Conservation (phyloP, 2,113 vertebrate genomes). For the Terrapene triunguis region DNA sequence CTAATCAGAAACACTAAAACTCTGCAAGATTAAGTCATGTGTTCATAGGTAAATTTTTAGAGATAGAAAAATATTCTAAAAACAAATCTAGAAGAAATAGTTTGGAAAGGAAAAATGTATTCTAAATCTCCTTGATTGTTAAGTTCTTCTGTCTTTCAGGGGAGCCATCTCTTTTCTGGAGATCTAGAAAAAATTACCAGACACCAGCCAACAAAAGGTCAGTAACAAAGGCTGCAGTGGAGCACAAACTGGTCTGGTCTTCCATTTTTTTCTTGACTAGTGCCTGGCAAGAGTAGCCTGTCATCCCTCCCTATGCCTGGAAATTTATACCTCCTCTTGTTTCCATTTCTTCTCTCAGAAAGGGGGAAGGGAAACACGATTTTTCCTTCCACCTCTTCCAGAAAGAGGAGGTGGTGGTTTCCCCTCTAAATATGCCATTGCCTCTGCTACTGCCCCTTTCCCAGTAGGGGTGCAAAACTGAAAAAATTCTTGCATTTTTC, state of each 20-base stretch:
- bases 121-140: not conserved
- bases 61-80: not conserved
- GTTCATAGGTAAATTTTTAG: not conserved
- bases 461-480: not conserved
- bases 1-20: not conserved
- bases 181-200: not conserved
- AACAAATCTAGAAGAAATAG: not conserved
- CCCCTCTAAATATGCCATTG: not conserved
- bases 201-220: not conserved
- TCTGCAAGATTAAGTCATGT: not conserved
- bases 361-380: not conserved
- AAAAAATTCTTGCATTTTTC: not conserved
- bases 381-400: not conserved
- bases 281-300: not conserved
- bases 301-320: not conserved
- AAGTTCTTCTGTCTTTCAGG: not conserved
- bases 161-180: fast-evolving
- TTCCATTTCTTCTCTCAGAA: not conserved
- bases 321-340: not conserved
- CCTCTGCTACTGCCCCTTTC: not conserved
- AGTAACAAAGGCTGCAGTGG: not conserved
- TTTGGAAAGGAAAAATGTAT: not conserved
- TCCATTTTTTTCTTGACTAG: not conserved
- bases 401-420: not conserved
- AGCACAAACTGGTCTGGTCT: not conserved